Conservation (phyloP, 2,888 invertebrate species). For the Amblyjoppa fuscipennis region DNA sequence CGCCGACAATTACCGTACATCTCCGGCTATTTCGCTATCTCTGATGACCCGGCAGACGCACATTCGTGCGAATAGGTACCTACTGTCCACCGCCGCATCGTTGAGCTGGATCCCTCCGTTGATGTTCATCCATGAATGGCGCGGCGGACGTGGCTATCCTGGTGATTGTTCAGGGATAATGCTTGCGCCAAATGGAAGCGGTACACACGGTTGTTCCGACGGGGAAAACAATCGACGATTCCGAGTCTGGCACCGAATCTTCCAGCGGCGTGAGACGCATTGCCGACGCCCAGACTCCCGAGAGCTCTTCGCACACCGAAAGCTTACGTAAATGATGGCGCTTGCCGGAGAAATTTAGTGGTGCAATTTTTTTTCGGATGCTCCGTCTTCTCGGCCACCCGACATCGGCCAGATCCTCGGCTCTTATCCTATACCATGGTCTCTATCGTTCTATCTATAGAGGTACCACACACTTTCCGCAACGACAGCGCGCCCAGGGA, state of each 20-base stretch:
- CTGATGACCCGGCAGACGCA: constrained; percentile 38
- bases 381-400: constrained; percentile 68
- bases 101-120: not conserved
- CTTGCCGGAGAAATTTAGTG: constrained; percentile 81
- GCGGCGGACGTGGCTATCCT: constrained; percentile 5
- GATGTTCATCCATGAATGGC: constrained; percentile 13
- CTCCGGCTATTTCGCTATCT: constrained; percentile 72
- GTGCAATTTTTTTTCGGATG: constrained; percentile 82
- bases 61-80: not conserved
- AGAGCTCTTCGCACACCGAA: constrained; percentile 41
- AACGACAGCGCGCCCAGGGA: constrained; percentile 44
- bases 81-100: not conserved
- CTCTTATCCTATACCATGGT: constrained; percentile 33
- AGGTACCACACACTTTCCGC: constrained; percentile 35
- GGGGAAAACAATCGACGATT: constrained; percentile 16
- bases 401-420: constrained; percentile 54
- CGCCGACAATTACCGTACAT: constrained; percentile 79
- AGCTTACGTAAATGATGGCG: constrained; percentile 82
- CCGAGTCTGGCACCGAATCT: constrained; percentile 35
- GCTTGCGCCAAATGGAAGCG: constrained; percentile 23
- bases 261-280: not conserved
- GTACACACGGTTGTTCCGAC: not conserved
- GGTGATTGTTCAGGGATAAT: constrained; percentile 32
- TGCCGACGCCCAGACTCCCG: constrained; percentile 37
- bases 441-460: constrained; percentile 18